Base-by-base conservation (phyloP, 2,113 vertebrate species). In the Oryzias woworae region DNA sequence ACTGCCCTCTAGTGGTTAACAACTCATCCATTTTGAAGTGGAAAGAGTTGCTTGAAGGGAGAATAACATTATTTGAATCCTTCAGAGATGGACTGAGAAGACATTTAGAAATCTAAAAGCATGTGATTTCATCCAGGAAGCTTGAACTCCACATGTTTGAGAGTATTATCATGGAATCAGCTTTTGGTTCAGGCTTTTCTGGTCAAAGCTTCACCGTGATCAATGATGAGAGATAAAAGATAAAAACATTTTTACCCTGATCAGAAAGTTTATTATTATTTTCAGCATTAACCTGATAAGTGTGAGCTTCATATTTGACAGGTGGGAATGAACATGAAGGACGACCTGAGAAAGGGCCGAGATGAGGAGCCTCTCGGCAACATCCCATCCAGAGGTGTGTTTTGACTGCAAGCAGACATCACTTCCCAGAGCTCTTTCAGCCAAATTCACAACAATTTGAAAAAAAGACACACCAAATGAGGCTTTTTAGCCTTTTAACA, bases 361-460 rank as follows among this genome's bases (percentile, higher is more conserved):
- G 87, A 87, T 10, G 88, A 90, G 55, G 66, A 45, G 69, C 28
- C 66, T 0, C 81, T 92, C 13, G 88, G 88, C 18, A 86, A 48
- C 24, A 53, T 87, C 16, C 91, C 92, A n/a, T 92, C 91, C 26
- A 89, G 91, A 59, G 88, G 92, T 92, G 57, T 73, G 61, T 45
- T 8, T 13, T 8, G 3, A 41, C 10, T 22, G 7, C 3, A 4
- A 26, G 18, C 36, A 1, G 5, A 26, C 18, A 15, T 45, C 13
- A 0, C 23, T 47, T 69, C 10, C 26, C 10, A 36, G 36, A 12
- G 31, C 7, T 36, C 36, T 36, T 36, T 36, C 3, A 36, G 12
- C 36, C 10, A 28, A 36, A 36, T 36, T 36, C 36, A 36, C 36
- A 36, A 3, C 8, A 12, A 12, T 36, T 36, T 36, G 10, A 36